Base-by-base conservation (phyloP, 2,797 vertebrate genomes). In the Oreochromis grahami region DNA sequence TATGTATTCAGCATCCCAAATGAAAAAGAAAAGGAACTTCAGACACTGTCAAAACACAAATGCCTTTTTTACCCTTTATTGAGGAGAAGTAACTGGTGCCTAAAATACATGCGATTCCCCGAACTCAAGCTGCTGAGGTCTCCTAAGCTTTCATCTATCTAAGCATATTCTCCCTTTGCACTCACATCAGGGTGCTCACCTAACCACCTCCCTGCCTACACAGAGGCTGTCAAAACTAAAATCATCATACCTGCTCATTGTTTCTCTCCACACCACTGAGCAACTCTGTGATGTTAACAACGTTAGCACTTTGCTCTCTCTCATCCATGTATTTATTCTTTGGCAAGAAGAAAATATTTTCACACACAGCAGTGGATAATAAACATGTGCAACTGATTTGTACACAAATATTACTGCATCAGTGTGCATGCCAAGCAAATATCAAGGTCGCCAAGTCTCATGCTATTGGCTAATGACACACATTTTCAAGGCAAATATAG, bases 351-450 rank as follows among this genome's bases (percentile, higher is more conserved):
- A 55, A 85, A 82, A 77, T 77, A 72, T 88, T 86, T 94, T 92
- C 87, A 84, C 85, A 83, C 82, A 36, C 63, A 76, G 80, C 60
- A 85, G 93, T 94, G 90, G 65, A 93, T 94, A 88, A 77, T 17
- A 89, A 80, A 86, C 89, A 77, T 77, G 78, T 80, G 81, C 38
- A 77, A 29, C 29, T 78, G 81, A 90, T 88, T 81, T 87, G 58
- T 87, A 50, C 82, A 60, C 56, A 38, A 85, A 81, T 84, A 74
- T 82, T 58, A 77, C 55, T 2, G 38, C 76, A 84, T 72, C 19
- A 6, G 79, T 85, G 79, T 56, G 63, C 84, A 85, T 15, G 8
- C 48, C 82, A 80, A 86, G 91, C 79, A 84, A 82, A 88, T 84
- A 74, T 79, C 55, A 76, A 88, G 80, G 70, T 74, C 3, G 45